A percentile compares a stretch with the other conserved stretches of the same genome.
Evolutionary conservation across 2,113 vertebrate species (phyloP).

Genomic region (Synodontis membranacea): DNA sequence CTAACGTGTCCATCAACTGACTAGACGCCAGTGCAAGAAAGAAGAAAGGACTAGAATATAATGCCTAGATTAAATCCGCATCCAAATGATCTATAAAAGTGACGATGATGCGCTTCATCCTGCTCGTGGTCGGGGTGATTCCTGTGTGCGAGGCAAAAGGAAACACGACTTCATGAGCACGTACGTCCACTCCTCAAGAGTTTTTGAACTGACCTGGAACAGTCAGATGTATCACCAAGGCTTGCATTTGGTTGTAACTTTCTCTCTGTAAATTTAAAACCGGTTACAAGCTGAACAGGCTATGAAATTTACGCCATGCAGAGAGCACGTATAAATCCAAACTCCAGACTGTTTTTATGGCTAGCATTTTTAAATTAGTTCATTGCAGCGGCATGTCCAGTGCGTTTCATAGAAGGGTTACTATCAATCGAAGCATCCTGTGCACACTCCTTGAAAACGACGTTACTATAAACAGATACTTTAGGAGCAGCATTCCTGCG

Average conservation of each 20-base stretch:
- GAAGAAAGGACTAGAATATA: neutral
- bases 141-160: neutral
- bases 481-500: neutral
- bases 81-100: neutral
- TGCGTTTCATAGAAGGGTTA: neutral
- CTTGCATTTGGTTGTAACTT: neutral
- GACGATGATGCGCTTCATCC: neutral
- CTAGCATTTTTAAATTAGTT: neutral
- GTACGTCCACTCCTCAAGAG: neutral
- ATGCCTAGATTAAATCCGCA: neutral
- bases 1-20: neutral
- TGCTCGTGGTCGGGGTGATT: neutral
- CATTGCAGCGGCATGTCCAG: neutral
- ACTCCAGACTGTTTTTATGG: neutral
- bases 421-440: neutral
- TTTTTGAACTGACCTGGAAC: neutral
- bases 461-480: neutral
- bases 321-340: neutral
- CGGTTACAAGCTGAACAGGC: too few relatives aligned
- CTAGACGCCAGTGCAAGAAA: neutral
- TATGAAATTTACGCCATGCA: neutral
- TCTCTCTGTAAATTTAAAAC: neutral
- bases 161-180: neutral
- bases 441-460: neutral
- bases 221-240: neutral